Base-by-base conservation (phyloP, 1,140 invertebrate genomes). In the Dendroctonus ponderosae region DNA sequence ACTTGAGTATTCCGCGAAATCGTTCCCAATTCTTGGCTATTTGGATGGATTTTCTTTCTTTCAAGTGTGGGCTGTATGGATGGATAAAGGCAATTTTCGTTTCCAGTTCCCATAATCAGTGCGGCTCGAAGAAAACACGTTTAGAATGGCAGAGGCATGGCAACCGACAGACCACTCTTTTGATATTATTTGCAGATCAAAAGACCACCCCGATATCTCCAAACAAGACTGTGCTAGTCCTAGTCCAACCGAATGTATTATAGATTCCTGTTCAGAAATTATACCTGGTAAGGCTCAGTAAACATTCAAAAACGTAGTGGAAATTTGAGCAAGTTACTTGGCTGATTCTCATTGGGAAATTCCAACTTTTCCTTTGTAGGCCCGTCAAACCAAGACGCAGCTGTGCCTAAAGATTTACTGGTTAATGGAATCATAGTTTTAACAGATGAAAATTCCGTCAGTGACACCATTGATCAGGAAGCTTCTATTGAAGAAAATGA, bases 191-290 rank as follows among this genome's bases (percentile, higher is more conserved):
- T 57, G 60, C 48, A 38, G 75, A 75, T 75, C 75, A 69, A 68
- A 60, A 71, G 61, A 54, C 63, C 68, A 75, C 57, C 64, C 59
- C 9, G 73, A 76, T 61, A 62, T 75, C 57, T 65, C 71, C 39
- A 78, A 78, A 74, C 71, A 75, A 74, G 79, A 79, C 69, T 78
- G 77, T 68, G 72, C 76, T 46, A 80, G 78, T 63, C 77, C 77
- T 61, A 79, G 78, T 70, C 78, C 78, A 15, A 79, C 77, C 15
- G 79, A 78, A 41, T 78, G 76, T 71, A 70, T 74, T 58, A 60
- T 62, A 41, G 75, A 79, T 51, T 62, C 71, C 62, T 75, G 64
- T 61, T 70, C 74, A 72, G 71, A 73, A 66, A 44, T 62, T 15
- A 14, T 41, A 26, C 49, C 38, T 37, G 42, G 42, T 60, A 39